Evolutionary conservation across 2,113 vertebrate genomes (phyloP).

Genomic region (Tupaia tana): DNA sequence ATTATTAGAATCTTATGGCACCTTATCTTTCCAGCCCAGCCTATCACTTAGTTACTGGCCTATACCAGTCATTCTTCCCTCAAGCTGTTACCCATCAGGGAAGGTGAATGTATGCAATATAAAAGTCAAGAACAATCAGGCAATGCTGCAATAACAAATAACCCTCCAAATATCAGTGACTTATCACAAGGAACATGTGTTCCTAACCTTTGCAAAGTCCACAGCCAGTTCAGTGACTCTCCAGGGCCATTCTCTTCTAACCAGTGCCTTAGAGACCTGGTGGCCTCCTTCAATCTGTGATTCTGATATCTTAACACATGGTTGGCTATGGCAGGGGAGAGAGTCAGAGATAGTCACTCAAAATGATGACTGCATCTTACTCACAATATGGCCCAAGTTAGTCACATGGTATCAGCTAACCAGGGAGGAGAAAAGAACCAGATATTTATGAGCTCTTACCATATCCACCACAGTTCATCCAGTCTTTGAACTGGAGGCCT

Average conservation of each 20-base stretch:
- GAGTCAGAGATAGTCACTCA: neutral
- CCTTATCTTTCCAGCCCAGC: neutral
- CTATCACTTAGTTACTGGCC: neutral
- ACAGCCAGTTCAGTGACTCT: neutral
- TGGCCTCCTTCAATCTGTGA: neutral
- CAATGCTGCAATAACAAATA: neutral
- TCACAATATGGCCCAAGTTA: neutral
- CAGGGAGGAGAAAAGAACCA: neutral
- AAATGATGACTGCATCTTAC: neutral
- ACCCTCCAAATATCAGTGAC: neutral
- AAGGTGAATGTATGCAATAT: neutral
- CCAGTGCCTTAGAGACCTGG: neutral
- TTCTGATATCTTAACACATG: neutral
- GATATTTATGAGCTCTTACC: neutral
- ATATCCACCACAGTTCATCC: neutral
- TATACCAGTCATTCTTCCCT: neutral
- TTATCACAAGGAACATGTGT: slow-evolving; percentile 3
- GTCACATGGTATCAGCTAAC: neutral
- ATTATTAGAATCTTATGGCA: neutral
- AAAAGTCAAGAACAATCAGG: neutral
- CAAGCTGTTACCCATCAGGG: neutral
- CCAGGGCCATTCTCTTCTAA: neutral
- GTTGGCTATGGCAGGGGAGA: neutral
- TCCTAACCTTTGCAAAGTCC: neutral
- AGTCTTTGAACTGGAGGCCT: neutral